Percentiles rank a stretch among this genome's conserved stretches.
phyloP scores from a whole-genome alignment of 2,888 invertebrate species.

The Abrostola tripartita region DNA sequence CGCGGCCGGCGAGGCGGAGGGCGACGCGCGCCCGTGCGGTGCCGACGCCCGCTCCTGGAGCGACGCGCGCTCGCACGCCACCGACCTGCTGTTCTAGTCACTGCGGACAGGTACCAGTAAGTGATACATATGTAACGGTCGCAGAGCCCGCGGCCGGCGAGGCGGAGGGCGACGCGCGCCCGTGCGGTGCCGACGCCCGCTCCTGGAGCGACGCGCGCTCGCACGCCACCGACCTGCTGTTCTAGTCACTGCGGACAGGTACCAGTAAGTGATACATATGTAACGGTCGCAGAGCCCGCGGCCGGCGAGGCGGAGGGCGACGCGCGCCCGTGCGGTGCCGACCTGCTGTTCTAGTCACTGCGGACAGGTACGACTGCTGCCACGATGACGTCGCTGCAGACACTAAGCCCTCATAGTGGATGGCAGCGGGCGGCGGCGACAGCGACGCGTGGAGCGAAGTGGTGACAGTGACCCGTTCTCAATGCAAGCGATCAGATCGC shows the following conservation, averaged over 20 bases:
- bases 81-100: constrained; percentile 82
- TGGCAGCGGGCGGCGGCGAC: too few species aligned
- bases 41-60: constrained; percentile 79
- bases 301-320: neutral
- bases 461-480: too few species aligned
- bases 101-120: constrained; percentile 34
- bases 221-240: constrained; percentile 80
- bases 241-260: constrained; percentile 65
- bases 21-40: constrained; percentile 72
- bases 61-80: constrained; percentile 75
- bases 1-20: constrained; percentile 42
- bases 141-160: constrained; percentile 38
- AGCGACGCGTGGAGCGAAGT: too few species aligned
- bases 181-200: constrained; percentile 75
- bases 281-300: too few species aligned
- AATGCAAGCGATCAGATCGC: too few species aligned
- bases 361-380: too few species aligned
- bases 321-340: too few species aligned
- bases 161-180: constrained; percentile 65
- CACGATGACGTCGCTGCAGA: too few species aligned
- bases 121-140: constrained; percentile 15
- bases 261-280: too few species aligned
- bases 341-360: constrained; percentile 8
- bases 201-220: constrained; percentile 81
- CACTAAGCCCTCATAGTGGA: too few species aligned